Percentiles rank a stretch among this genome's conserved stretches.
Evolutionary conservation across 2,113 vertebrate species (phyloP).

Genomic region (Pomatostomus ruficeps): DNA sequence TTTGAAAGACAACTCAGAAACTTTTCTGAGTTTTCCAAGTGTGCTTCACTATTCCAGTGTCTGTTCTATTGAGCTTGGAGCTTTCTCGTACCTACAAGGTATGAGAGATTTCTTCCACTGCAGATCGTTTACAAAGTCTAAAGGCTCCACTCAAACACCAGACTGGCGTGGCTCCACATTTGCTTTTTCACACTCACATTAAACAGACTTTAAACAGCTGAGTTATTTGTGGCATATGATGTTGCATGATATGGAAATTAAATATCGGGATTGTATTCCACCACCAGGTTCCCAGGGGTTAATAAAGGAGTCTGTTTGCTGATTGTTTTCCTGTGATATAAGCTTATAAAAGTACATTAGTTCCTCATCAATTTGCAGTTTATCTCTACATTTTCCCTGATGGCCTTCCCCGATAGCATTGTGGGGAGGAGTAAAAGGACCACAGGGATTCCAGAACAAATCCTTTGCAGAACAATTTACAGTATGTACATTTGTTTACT

Average conservation of each 20-base stretch:
- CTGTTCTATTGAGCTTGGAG: not conserved
- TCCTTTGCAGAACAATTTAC: not conserved
- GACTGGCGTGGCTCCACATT: not conserved
- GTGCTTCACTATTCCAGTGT: not conserved
- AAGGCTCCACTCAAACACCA: not conserved
- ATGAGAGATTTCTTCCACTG: not conserved
- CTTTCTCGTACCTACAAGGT: not conserved
- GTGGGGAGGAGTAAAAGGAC: not conserved
- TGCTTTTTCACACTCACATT: not conserved
- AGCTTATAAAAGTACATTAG: not conserved
- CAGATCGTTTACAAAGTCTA: not conserved
- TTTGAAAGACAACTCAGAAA: not conserved
- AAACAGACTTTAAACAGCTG: not conserved
- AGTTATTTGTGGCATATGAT: not conserved
- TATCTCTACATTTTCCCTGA: not conserved
- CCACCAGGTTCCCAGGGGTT: not conserved
- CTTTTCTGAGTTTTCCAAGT: not conserved
- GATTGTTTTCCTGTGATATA: not conserved
- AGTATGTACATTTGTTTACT: conserved; percentile 20
- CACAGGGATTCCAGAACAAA: not conserved
- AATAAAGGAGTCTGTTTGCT: not conserved
- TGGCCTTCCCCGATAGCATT: not conserved
- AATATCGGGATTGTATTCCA: not conserved
- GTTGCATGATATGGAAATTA: not conserved
- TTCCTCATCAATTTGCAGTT: conserved; percentile 3